Percentiles rank a stretch among this genome's conserved stretches.
phyloP scores from a whole-genome alignment of 1,140 invertebrate genomes.

The Anagrus nilaparvatae region DNA sequence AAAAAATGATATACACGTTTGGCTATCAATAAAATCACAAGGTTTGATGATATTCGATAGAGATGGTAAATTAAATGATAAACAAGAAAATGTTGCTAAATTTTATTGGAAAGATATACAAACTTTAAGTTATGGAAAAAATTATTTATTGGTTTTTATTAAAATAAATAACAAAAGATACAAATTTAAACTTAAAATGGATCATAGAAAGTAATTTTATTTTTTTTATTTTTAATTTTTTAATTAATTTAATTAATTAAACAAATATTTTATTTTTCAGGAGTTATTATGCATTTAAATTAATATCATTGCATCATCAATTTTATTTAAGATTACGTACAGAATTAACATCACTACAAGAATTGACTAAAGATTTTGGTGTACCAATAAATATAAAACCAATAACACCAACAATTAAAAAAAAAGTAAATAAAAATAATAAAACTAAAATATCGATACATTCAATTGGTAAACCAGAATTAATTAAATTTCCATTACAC shows the following conservation, averaged over 20 bases:
- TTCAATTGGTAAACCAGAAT: no score
- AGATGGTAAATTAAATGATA: slow-evolving; percentile 30
- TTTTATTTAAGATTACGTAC: slow-evolving; percentile 62
- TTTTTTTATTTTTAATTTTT: slow-evolving; percentile 13
- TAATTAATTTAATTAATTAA: not conserved
- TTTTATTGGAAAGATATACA: slow-evolving; percentile 60
- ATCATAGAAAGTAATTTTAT: slow-evolving; percentile 53
- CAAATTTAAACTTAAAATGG: slow-evolving; percentile 66
- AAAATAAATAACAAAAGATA: slow-evolving; percentile 49
- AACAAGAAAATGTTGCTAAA: slow-evolving; percentile 31
- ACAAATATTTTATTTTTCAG: slow-evolving; percentile 31
- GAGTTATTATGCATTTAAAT: slow-evolving; percentile 63
- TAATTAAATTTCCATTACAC: no score
- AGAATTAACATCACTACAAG: slow-evolving; percentile 57
- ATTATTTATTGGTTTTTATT: slow-evolving; percentile 53
- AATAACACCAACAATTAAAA: slow-evolving; percentile 26
- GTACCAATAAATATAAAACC: slow-evolving; percentile 27
- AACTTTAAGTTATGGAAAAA: slow-evolving; percentile 64
- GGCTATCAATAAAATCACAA: slow-evolving; percentile 37
- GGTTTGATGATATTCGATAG: slow-evolving; percentile 36
- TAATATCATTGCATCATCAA: slow-evolving; percentile 64
- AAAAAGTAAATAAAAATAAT: slow-evolving; percentile 21
- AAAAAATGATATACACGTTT: slow-evolving; percentile 37
- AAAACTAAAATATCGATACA: slow-evolving; percentile 35
- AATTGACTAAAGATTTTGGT: slow-evolving; percentile 51